Conservation (phyloP, 2,888 invertebrate species). For the Drosophila phalerata region DNA sequence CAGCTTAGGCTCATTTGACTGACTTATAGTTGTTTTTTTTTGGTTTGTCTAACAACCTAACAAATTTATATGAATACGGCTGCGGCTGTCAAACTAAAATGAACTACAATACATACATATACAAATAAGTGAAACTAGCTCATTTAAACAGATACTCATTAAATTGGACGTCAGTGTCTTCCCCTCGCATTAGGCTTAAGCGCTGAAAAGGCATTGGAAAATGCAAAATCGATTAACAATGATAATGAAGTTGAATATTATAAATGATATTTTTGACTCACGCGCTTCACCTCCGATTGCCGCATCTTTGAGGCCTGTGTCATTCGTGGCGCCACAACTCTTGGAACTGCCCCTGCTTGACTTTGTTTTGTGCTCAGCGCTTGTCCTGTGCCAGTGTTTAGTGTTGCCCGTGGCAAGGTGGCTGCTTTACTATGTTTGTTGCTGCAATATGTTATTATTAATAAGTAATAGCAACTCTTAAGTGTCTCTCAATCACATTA, state of each 20-base stretch:
- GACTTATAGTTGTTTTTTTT: conserved; percentile 1
- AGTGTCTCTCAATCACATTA: neutral
- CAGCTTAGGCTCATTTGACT: neutral
- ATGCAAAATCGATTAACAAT: neutral
- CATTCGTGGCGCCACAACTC: conserved; percentile 56
- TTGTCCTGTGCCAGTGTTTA: neutral
- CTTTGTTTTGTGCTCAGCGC: conserved; percentile 25
- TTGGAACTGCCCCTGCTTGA: neutral
- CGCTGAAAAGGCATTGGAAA: conserved; percentile 42
- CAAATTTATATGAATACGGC: neutral
- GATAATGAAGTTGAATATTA: neutral
- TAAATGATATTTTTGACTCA: conserved; percentile 47
- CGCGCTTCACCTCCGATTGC: conserved; percentile 79
- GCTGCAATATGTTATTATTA: neutral
- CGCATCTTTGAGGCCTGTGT: conserved; percentile 71
- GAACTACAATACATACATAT: neutral
- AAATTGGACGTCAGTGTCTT: conserved; percentile 59
- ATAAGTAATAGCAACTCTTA: too few relatives aligned
- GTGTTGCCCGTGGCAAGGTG: conserved; percentile 1
- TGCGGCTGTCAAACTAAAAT: neutral
- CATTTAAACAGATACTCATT: conserved; percentile 71
- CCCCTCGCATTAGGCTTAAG: conserved; percentile 57
- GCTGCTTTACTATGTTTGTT: conserved; percentile 24
- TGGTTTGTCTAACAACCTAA: neutral
- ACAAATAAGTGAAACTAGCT: conserved; percentile 5